Evolutionary conservation across 2,888 invertebrate genomes (phyloP), one percentile per base, ranked within the genome.

Genomic region (Acanthosepion lycidas): DNA sequence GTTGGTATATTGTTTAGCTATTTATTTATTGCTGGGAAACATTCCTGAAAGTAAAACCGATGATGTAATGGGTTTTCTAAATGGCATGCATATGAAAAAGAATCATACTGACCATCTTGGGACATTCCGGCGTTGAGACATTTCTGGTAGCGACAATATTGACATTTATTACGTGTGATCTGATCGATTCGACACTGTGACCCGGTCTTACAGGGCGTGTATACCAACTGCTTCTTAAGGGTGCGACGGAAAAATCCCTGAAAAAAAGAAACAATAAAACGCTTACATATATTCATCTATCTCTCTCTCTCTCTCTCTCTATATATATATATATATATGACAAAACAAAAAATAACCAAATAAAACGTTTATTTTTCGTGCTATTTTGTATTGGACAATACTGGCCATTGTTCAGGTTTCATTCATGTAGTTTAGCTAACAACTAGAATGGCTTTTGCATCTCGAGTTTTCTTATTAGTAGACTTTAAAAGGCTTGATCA

Each of bases 61-160:
- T 92, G 92, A 18, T 42, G 9, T 26, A 26, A n/a, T 92, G 3
- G 20, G 28, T 92, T 28, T 48, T 18, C 3, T n/a, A 20, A 59
- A 59, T 59, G 23, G 26, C 20, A 59, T 59, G 20, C 23, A 23
- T 59, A 59, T 23, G 6, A 91, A 42, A 91, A 91, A 12, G 28
- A 42, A 26, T 48, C 20, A 55, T 48, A 95, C 96, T 95, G 94
- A 97, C 96, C 96, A 95, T 97, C 97, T 95, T 97, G 96, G 18
- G 97, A 97, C 97, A 97, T 97, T 64, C 97, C 97, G 28, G 97
- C 97, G 92, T 97, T 97, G 55, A 97, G 95, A 95, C 97, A 97
- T 96, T 97, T 96, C 95, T 97, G 97, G 96, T 97, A 97, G 15
- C 97, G 96, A 95, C 97, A 97, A 95, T 96, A 97, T 95, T 97